Evolutionary conservation across 2,888 invertebrate genomes (phyloP).

Genomic region (Hypomecis atomaria): DNA sequence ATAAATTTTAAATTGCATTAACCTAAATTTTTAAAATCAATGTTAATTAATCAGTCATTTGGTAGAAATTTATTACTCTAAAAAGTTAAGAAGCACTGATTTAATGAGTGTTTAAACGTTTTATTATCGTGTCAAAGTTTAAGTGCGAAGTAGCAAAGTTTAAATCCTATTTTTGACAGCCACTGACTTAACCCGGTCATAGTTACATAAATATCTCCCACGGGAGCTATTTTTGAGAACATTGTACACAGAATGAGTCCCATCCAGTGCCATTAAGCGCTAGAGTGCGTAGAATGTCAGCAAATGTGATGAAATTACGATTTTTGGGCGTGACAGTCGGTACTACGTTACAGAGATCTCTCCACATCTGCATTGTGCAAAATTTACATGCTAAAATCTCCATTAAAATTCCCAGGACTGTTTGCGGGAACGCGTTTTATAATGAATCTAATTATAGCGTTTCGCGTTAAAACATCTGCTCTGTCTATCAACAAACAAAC

Average conservation of each 20-base stretch:
- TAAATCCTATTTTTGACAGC: conserved; percentile 65
- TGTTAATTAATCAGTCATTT: background rate
- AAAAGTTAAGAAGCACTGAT: background rate
- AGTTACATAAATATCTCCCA: conserved; percentile 80
- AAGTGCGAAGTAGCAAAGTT: conserved; percentile 54
- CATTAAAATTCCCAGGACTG: conserved; percentile 24
- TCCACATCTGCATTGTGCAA: conserved; percentile 6
- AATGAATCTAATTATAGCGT: conserved; percentile 36
- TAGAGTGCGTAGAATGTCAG: conserved; percentile 45
- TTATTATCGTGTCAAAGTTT: conserved; percentile 17
- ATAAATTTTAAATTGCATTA: conserved; percentile 16
- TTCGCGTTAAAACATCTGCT: conserved; percentile 39
- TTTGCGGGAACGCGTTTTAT: conserved; percentile 26
- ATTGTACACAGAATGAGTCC: conserved; percentile 65
- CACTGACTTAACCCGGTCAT: conserved; percentile 79
- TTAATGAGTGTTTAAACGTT: background rate
- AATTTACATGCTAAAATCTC: conserved; percentile 12
- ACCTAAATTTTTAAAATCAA: conserved; percentile 13
- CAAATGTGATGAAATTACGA: conserved; percentile 38
- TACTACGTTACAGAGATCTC: conserved; percentile 1
- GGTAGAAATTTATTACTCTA: conserved; percentile 1
- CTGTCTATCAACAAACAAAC: conserved; percentile 34
- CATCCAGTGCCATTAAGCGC: conserved; percentile 57
- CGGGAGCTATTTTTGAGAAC: conserved; percentile 72
- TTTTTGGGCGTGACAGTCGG: conserved; percentile 18